Evolutionary conservation across 2,113 vertebrate species (phyloP).

Genomic region (Corapipo altera): DNA sequence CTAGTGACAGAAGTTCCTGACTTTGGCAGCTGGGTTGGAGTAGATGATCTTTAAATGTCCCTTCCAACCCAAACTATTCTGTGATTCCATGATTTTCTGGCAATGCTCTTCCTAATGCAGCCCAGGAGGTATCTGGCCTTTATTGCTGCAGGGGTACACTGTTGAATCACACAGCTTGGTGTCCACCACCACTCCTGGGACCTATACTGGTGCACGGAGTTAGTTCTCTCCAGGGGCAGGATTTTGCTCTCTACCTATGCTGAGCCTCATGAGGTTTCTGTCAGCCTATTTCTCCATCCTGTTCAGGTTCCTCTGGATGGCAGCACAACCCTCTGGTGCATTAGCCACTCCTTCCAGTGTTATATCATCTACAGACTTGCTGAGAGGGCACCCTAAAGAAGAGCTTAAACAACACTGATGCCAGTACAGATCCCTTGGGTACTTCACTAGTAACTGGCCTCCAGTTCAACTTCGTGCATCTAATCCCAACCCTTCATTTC

Average conservation of each 20-base stretch:
- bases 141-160: not conserved
- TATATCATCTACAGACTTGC: not conserved
- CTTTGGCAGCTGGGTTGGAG: rapidly evolving
- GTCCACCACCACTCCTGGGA: not conserved
- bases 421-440: not conserved
- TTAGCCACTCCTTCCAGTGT: not conserved
- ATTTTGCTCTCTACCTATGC: not conserved
- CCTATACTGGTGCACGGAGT: not conserved
- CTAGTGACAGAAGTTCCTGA: not conserved
- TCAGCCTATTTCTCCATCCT: not conserved
- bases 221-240: not conserved
- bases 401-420: not conserved
- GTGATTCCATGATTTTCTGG: not conserved
- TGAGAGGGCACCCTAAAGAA: not conserved
- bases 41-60: not conserved
- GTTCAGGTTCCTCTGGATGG: not conserved
- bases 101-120: not conserved
- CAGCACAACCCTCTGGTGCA: not conserved
- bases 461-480: not conserved
- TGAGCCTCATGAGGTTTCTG: not conserved
- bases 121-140: not conserved
- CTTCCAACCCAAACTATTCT: not conserved
- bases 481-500: not conserved
- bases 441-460: not conserved
- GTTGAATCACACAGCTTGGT: not conserved